Conservation (phyloP, 2,113 vertebrate genomes). For the Osmerus mordax region DNA sequence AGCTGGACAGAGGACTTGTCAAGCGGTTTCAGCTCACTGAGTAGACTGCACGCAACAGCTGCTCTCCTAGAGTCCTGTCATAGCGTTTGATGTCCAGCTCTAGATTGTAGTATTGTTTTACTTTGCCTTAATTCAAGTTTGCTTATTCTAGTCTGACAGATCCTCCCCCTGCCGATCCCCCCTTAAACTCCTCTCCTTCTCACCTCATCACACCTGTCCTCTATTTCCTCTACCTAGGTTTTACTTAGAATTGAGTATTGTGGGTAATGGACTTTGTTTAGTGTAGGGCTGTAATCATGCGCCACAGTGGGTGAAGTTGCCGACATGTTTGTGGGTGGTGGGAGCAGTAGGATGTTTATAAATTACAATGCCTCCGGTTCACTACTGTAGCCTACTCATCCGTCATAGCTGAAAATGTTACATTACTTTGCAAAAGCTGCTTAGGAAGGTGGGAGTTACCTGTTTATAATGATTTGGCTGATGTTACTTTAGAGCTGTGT, state of each 20-base stretch:
- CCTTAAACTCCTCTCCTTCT: neutral
- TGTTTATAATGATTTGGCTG: neutral
- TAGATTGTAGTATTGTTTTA: constrained; percentile 50
- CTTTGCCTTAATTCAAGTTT: constrained; percentile 68
- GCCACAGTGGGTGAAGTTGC: constrained; percentile 1
- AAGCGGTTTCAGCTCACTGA: too few relatives aligned
- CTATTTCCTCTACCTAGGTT: neutral
- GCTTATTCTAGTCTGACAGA: constrained; percentile 52
- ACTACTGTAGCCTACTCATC: too few relatives aligned
- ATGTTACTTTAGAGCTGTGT: neutral
- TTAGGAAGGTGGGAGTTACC: neutral
- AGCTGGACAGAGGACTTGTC: neutral
- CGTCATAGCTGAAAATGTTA: neutral
- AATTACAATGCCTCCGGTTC: too few relatives aligned
- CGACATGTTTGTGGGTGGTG: neutral
- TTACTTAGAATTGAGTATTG: neutral
- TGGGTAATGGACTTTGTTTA: neutral
- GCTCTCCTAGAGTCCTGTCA: constrained; percentile 28
- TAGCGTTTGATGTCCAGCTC: constrained; percentile 9
- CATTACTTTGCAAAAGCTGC: neutral
- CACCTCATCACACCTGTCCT: neutral
- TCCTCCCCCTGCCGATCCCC: constrained; percentile 33
- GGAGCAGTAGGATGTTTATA: neutral
- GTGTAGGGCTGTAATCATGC: neutral
- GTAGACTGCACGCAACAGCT: neutral